Base-by-base conservation (phyloP, 2,797 vertebrate genomes). In the Tokudaia tokunoshimensis region DNA sequence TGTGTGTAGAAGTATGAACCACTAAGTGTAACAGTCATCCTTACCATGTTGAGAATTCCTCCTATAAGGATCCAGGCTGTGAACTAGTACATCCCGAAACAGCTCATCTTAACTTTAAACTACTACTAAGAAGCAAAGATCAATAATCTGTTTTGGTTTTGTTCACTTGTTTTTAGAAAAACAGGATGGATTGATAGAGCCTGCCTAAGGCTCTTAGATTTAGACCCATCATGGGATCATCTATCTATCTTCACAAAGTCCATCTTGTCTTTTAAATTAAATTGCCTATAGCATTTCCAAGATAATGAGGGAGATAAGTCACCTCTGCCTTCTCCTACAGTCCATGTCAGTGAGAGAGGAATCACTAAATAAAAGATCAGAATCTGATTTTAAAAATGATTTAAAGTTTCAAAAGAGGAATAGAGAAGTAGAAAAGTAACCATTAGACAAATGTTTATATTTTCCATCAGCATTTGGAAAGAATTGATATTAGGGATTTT, bases 131-230 rank as follows among this genome's bases (percentile, higher is more conserved):
- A 1, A 81, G 26, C 15, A 57, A 61, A n/a, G 12, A 57, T 0
- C 3, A 31, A 6, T 47, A n/a, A 14, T 37, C 78, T 75, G 11
- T 17, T 29, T 85, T 9, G 31, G 1, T 50, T 50, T 61, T 24
- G 14, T 50, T 78, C 31, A 8, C 7, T 17, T 34, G 3, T 52
- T 29, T 14, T 50, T n/a, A 63, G 7, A 50, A 72, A 41, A 41
- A 34, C 2, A 34, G 0, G 13, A 3, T 34, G 19, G 17, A 31
- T 31, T 8, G 4, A 20, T 14, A 13, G 4, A 26, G 7, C 14
- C 20, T 76, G 34, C 19, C 6, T 82, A 14, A 81, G 1, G 1
- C 6, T 44, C 29, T 34, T 37, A 6, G 13, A 9, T 4, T 67
- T 47, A 19, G 24, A 67, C 0, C 8, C 12, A 24, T 5, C 26